Evolutionary conservation across 2,113 vertebrate genomes (phyloP).

Genomic region (Zootoca vivipara): DNA sequence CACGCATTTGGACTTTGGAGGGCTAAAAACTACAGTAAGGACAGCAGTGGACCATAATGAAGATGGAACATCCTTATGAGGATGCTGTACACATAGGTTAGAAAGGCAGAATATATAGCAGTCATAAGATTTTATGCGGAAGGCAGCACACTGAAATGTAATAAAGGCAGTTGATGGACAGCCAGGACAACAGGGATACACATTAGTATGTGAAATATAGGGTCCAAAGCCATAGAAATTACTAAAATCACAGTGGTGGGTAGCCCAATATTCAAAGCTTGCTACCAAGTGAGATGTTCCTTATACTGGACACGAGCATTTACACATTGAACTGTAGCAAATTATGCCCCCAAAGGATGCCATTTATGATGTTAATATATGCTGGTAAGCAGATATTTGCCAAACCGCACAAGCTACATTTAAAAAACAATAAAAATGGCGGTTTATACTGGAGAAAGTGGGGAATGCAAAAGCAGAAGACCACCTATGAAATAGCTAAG

Average conservation of each 20-base stretch:
- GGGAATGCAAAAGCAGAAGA: not conserved
- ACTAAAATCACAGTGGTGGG: not conserved
- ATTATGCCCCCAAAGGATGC: not conserved
- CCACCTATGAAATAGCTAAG: no score
- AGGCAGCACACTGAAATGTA: conserved; percentile 4
- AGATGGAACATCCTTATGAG: conserved; percentile 3
- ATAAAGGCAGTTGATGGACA: conserved; percentile 1
- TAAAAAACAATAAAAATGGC: not conserved
- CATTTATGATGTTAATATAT: not conserved
- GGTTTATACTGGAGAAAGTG: not conserved
- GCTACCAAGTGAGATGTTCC: not conserved
- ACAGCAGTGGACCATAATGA: not conserved
- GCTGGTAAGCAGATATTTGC: not conserved
- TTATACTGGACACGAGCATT: not conserved
- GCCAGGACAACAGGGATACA: not conserved
- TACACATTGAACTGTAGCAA: not conserved
- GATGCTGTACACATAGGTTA: not conserved
- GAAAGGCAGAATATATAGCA: conserved; percentile 2
- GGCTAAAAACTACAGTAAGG: not conserved
- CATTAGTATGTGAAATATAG: not conserved
- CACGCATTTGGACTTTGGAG: not conserved
- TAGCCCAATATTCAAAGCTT: not conserved
- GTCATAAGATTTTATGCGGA: conserved; percentile 12
- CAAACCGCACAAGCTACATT: not conserved
- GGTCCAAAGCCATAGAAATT: not conserved